Conservation (phyloP, 2,797 vertebrate species). For the Lateolabrax maculatus region DNA sequence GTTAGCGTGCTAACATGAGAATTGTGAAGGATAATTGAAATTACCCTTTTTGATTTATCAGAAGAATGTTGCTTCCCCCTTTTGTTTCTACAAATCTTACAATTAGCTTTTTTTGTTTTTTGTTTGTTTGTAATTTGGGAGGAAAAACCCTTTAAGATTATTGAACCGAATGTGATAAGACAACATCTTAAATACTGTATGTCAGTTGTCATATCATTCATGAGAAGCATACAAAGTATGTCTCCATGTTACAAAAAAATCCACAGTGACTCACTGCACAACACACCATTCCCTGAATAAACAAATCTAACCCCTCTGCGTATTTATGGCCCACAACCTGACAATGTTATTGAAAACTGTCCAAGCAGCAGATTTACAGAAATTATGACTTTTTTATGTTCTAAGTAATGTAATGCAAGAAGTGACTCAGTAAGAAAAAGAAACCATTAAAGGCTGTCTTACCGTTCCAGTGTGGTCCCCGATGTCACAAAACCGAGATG, state of each 20-base stretch:
- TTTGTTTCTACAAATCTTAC: background rate
- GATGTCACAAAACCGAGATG: constrained; percentile 51
- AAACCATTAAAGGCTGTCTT: constrained; percentile 29
- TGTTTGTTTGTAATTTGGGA: background rate
- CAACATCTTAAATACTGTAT: background rate
- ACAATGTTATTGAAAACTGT: background rate
- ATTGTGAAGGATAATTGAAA: too few relatives aligned
- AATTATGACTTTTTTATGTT: background rate
- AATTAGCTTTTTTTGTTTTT: too few relatives aligned
- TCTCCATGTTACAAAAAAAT: background rate
- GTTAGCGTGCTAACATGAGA: background rate
- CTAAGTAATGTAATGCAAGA: background rate
- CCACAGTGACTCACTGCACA: background rate
- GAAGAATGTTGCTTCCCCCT: too few relatives aligned
- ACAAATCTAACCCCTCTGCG: background rate
- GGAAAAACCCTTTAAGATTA: background rate
- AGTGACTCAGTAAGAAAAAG: constrained; percentile 3
- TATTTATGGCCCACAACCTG: background rate
- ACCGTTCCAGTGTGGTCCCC: constrained; percentile 59
- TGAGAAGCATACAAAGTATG: background rate
- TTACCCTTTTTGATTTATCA: too few relatives aligned
- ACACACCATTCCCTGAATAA: background rate
- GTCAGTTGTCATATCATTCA: background rate
- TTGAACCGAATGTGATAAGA: background rate
- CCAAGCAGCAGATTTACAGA: constrained; percentile 4